These are phyloP conservation scores for Taxidea taxus DNA, from an alignment of 2,113 vertebrate genomes.

Conservation along the genomic window DNA sequence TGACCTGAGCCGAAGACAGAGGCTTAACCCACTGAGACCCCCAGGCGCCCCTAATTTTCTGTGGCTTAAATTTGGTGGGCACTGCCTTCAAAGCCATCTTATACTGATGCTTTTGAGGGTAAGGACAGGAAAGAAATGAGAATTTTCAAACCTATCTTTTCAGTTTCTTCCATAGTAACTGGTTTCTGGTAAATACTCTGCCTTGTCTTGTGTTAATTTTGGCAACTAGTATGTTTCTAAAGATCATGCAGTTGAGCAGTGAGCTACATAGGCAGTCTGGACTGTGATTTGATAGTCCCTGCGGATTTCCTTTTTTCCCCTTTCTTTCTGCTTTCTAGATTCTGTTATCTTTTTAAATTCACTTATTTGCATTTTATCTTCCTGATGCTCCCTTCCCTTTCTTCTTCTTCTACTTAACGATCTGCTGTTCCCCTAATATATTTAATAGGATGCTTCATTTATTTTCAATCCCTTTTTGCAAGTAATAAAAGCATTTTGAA, in stretches of 20 bases:
- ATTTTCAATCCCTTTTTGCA: not conserved
- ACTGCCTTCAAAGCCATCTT: not conserved
- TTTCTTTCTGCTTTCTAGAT: not conserved
- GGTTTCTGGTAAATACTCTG: not conserved
- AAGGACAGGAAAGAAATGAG: not conserved
- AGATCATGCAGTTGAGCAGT: not conserved
- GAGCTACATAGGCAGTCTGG: not conserved
- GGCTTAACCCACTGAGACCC: not conserved
- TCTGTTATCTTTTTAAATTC: not conserved
- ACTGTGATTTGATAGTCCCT: not conserved
- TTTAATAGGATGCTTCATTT: not conserved
- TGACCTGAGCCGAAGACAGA: not conserved
- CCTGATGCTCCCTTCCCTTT: not conserved
- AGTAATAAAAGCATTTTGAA: not conserved
- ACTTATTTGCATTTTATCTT: not conserved
- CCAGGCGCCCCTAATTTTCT: not conserved
- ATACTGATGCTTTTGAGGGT: not conserved
- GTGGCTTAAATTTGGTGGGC: not conserved
- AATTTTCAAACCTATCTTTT: not conserved
- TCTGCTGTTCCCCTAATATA: not conserved
- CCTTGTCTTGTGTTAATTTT: not conserved
- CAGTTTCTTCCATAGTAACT: not conserved
- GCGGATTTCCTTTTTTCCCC: not conserved
- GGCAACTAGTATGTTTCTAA: not conserved
- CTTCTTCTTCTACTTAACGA: not conserved